These are phyloP conservation scores for Xenopus borealis DNA, from an alignment of 2,113 vertebrate species.

Conservation along the genomic window DNA sequence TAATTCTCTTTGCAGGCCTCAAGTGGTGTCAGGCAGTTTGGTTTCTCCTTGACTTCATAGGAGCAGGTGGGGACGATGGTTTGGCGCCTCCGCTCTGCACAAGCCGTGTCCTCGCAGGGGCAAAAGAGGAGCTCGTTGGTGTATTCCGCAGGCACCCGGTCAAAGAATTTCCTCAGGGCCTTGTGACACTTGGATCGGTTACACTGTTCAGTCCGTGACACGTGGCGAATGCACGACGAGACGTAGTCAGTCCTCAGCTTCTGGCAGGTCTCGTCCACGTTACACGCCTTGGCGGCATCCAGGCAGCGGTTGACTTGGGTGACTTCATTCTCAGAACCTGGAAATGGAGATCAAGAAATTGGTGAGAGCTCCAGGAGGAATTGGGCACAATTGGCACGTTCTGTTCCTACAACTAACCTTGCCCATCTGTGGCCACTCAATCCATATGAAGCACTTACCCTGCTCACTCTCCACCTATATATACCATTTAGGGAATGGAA, in stretches of 20 bases:
- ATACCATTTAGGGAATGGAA: too few species aligned
- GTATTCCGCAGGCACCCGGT: conserved; percentile 85
- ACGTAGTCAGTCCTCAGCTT: conserved; percentile 87
- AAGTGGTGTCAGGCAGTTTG: conserved; percentile 80
- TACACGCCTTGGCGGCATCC: conserved; percentile 91
- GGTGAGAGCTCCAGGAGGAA: too few species aligned
- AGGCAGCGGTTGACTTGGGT: conserved; percentile 85
- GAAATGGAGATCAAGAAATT: not conserved
- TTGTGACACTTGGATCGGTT: conserved; percentile 88
- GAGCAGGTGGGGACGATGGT: conserved; percentile 93
- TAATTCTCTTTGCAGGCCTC: conserved; percentile 81
- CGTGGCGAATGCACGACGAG: conserved; percentile 78
- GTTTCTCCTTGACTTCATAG: conserved; percentile 79
- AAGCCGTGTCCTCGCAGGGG: conserved; percentile 82
- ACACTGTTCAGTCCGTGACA: conserved; percentile 68
- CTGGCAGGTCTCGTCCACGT: conserved; percentile 85
- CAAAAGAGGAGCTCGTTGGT: conserved; percentile 96
- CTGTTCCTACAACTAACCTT: too few species aligned
- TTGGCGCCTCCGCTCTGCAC: conserved; percentile 87
- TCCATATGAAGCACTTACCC: too few species aligned
- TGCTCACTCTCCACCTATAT: too few species aligned
- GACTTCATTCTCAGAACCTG: conserved; percentile 76
- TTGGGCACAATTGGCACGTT: too few species aligned
- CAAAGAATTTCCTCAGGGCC: conserved; percentile 91
- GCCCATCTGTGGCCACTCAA: too few species aligned